These are phyloP conservation scores for Nesidiocoris tenuis DNA, from an alignment of 2,888 invertebrate genomes.

Conservation along the genomic window DNA sequence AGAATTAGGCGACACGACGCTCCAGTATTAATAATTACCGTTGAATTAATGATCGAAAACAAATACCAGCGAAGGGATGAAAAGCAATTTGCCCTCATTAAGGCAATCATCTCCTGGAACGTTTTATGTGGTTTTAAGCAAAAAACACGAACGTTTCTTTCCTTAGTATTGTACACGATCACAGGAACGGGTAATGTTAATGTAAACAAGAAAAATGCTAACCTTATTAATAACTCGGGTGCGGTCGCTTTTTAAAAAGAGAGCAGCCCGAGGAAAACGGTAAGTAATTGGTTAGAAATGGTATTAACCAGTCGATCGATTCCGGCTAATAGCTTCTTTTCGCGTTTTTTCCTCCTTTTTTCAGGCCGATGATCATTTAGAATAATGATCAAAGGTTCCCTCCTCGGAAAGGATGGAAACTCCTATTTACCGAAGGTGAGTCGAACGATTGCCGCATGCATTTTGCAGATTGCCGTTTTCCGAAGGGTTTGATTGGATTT, in stretches of 20 bases:
- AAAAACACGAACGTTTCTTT: neutral
- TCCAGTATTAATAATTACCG: neutral
- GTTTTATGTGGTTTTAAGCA: neutral
- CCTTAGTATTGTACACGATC: neutral
- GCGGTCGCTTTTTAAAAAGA: neutral
- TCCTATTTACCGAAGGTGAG: too few species aligned
- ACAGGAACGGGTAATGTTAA: neutral
- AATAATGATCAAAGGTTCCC: neutral
- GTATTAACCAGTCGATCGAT: neutral
- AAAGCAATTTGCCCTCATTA: neutral
- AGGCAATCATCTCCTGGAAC: neutral
- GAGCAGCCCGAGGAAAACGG: neutral
- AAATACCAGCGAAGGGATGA: neutral
- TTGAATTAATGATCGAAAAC: neutral
- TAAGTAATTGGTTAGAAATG: neutral
- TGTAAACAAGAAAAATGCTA: neutral
- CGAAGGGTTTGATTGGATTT: too few species aligned
- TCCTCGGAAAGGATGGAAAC: neutral
- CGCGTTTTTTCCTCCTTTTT: neutral
- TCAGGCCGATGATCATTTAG: neutral
- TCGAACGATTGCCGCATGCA: too few species aligned
- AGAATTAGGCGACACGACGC: neutral
- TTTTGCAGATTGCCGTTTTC: too few species aligned
- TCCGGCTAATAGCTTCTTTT: neutral
- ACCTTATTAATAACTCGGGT: neutral